Conservation (phyloP, 2,113 vertebrate species). For the Channa maculata region DNA sequence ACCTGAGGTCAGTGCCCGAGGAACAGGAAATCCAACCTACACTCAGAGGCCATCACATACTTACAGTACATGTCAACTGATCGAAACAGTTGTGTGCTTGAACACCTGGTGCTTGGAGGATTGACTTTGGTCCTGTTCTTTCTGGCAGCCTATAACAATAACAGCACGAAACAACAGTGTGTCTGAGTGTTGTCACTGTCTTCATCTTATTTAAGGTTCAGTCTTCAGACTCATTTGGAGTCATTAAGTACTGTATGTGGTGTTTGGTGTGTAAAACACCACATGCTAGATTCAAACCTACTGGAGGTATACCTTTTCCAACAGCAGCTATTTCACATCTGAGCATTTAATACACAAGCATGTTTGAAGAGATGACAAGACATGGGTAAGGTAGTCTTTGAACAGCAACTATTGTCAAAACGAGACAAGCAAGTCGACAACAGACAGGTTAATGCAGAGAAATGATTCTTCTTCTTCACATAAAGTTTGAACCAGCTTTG, state of each 20-base stretch:
- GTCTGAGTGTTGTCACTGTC: constrained; percentile 3
- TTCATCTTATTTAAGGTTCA: constrained; percentile 24
- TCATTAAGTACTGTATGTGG: constrained; percentile 8
- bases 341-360: constrained; percentile 56
- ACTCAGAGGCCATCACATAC: constrained; percentile 42
- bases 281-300: constrained; percentile 49
- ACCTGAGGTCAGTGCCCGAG: constrained; percentile 38
- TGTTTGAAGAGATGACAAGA: constrained; percentile 60
- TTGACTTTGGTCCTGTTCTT: constrained; percentile 53
- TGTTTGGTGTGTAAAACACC: constrained; percentile 27
- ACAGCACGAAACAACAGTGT: constrained; percentile 45
- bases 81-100: constrained; percentile 71
- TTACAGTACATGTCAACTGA: constrained; percentile 59
- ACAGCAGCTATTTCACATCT: constrained; percentile 63
- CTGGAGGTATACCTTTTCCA: constrained; percentile 47
- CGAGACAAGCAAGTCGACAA: too few species aligned
- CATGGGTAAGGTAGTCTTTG: constrained; percentile 28
- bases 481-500: constrained; percentile 42
- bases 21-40: constrained; percentile 20
- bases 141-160: constrained; percentile 50
- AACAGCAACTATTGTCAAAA: constrained; percentile 36
- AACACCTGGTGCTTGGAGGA: constrained; percentile 53
- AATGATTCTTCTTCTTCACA: constrained; percentile 34
- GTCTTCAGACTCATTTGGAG: constrained; percentile 18
- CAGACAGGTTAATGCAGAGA: constrained; percentile 25